Conservation (phyloP, 2,888 invertebrate species). For the Lutraria lutraria region DNA sequence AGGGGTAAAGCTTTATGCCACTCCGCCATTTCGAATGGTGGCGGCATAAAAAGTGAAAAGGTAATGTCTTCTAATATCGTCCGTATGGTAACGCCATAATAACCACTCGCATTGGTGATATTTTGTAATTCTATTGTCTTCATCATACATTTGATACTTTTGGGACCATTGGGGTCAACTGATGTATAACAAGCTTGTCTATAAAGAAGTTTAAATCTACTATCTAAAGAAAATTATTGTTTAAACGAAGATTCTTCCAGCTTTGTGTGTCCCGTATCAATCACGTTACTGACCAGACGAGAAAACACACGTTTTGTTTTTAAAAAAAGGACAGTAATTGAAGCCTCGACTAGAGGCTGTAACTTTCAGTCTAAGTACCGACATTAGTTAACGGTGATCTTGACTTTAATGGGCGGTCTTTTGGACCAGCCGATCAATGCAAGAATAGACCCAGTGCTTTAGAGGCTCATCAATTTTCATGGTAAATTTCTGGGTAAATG, state of each 20-base stretch:
- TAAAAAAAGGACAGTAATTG: constrained; percentile 25
- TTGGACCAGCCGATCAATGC: constrained; percentile 30
- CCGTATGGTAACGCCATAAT: no score
- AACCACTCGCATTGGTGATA: no score
- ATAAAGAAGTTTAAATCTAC: neutral
- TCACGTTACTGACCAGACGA: constrained; percentile 14
- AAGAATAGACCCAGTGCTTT: neutral
- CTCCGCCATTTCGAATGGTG: no score
- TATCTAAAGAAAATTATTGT: neutral
- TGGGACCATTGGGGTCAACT: no score
- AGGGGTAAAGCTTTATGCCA: no score
- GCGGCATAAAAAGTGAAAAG: no score
- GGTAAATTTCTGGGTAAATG: constrained; percentile 32
- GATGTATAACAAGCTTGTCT: no score
- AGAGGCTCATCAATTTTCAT: constrained; percentile 38
- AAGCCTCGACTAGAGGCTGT: neutral
- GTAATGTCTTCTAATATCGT: no score
- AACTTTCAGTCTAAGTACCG: neutral
- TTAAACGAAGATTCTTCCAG: neutral
- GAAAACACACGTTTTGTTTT: constrained; percentile 26
- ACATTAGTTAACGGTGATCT: neutral
- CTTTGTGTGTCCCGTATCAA: neutral
- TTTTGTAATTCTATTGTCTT: no score
- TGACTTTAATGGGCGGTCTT: constrained; percentile 25
- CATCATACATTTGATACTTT: no score